Percentiles rank a stretch among this genome's conserved stretches.
Conservation (phyloP, 2,797 vertebrate genomes). For the Malacoctenus gilli region DNA sequence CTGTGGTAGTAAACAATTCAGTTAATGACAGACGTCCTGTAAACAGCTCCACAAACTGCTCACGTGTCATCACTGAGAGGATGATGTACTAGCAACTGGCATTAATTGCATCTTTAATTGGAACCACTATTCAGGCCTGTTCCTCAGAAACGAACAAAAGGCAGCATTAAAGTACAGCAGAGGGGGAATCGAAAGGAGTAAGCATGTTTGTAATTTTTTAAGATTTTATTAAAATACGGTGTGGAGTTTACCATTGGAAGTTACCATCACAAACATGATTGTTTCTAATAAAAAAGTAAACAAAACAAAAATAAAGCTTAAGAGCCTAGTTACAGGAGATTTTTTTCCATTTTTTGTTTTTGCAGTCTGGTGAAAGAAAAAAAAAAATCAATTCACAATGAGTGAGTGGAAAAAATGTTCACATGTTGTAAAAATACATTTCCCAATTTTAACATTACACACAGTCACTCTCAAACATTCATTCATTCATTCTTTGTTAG, state of each 20-base stretch:
- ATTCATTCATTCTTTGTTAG: slow-evolving; percentile 79
- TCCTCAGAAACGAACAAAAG: no score
- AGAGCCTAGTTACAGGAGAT: slow-evolving; percentile 87
- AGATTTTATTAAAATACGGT: slow-evolving; percentile 97
- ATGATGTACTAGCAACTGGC: no score
- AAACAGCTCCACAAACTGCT: slow-evolving; percentile 36
- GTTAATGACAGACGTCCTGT: slow-evolving; percentile 39
- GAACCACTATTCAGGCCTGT: no score
- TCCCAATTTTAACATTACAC: slow-evolving; percentile 86
- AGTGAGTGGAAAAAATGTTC: slow-evolving; percentile 79
- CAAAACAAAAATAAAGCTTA: slow-evolving; percentile 89
- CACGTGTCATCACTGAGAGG: no score
- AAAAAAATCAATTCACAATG: slow-evolving; percentile 83
- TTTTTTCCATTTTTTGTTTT: slow-evolving; percentile 74
- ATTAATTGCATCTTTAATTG: no score
- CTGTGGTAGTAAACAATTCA: slow-evolving; percentile 51
- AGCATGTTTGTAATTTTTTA: slow-evolving; percentile 72
- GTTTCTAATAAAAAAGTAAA: slow-evolving; percentile 91
- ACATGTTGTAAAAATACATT: slow-evolving; percentile 98
- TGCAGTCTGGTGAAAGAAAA: slow-evolving; percentile 84
- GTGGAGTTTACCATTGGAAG: slow-evolving; percentile 88
- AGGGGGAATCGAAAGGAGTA: not conserved
- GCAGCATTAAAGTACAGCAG: not conserved
- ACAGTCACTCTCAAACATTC: slow-evolving; percentile 81
- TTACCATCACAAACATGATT: slow-evolving; percentile 91